Evolutionary conservation across 2,113 vertebrate species (phyloP), one percentile per base, ranked within the genome.

Genomic region (Camarhynchus parvulus): DNA sequence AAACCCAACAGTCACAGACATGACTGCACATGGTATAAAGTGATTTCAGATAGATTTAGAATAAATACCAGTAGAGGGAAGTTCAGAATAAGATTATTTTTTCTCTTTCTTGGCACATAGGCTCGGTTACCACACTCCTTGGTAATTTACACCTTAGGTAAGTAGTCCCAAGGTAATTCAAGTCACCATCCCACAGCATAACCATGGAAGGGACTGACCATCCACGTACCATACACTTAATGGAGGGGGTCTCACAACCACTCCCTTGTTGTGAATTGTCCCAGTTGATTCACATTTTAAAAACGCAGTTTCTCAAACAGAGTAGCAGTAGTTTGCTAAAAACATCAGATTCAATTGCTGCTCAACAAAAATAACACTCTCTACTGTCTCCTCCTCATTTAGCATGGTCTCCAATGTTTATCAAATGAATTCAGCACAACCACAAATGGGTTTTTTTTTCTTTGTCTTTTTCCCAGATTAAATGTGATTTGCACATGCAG

Each of bases 261-360:
- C n/a, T 74, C 3, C 56, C 33, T 68, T 67, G 2, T 63, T 76
- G 18, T 74, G 77, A 94, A 76, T 91, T 1, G 1, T 62, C 9
- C 14, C 2, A 4, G n/a, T 64, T 91, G 83, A 94, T 86, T 91
- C 79, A 92, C 17, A 74, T 88, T 86, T 91, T 37, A 82, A 95
- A 96, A 97, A 91, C 55, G 31, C 44, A 70, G 28, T 64, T 94
- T 83, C 69, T 91, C 78, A 96, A 97, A 56, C 35, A 50, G 31
- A 92, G 42, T 46, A 89, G 91, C 75, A 95, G 63, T 83, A 80
- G 81, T 97, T 97, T 94, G 87, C 89, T 96, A 91, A 95, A 95
- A 92, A 94, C n/a, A 53, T 86, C 81, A 7, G 85, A 92, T 47
- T 93, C 68, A 91, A 68, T 35, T 77, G 61, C 67, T 79, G 52